Conservation (phyloP, 2,888 invertebrate species). For the Macrophya annulata region DNA sequence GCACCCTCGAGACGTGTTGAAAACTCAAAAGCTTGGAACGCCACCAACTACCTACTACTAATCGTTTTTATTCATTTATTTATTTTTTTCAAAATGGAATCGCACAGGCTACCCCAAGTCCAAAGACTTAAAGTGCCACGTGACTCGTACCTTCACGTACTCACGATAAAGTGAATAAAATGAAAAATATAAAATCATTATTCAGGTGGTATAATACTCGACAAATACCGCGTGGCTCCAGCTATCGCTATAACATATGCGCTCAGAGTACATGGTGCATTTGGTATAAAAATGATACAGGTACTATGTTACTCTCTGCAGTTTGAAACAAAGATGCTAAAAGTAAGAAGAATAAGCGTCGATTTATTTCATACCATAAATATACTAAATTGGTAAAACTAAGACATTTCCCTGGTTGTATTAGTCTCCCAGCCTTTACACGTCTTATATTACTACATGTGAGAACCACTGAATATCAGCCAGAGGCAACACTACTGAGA, state of each 20-base stretch:
- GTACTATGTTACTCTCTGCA: background rate
- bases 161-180: background rate
- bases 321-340: background rate
- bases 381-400: background rate
- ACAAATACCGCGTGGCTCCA: background rate
- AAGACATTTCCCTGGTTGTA: background rate
- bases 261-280: background rate
- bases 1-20: constrained; percentile 42
- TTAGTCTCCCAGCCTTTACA: background rate
- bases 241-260: background rate
- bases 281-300: background rate
- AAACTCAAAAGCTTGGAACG: constrained; percentile 39
- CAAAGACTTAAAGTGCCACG: background rate
- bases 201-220: background rate
- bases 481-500: background rate
- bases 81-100: constrained; percentile 21
- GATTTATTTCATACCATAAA: background rate
- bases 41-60: constrained; percentile 40
- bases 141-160: background rate
- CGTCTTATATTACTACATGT: background rate
- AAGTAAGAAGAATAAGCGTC: background rate
- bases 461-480: constrained; percentile 27
- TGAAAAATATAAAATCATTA: constrained; percentile 24
- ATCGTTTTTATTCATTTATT: too few relatives aligned
- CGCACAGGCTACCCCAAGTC: background rate